Percentiles rank a stretch among this genome's conserved stretches.
These are phyloP conservation scores for Eurois occulta DNA, from an alignment of 2,888 invertebrate genomes.

Conservation along the genomic window DNA sequence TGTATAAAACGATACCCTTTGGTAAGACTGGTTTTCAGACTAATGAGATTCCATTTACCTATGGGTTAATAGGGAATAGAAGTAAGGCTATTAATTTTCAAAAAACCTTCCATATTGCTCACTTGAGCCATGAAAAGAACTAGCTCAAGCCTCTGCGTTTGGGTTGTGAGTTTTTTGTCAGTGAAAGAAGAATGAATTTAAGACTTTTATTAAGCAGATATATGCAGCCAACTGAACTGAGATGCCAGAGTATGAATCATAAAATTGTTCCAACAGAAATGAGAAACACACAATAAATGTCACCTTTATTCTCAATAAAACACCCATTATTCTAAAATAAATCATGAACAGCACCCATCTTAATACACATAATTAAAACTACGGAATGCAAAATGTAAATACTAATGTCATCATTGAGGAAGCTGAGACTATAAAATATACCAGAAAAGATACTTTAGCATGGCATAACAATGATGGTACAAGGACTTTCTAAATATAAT, in stretches of 20 bases:
- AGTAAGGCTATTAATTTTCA: background rate
- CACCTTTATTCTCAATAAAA: slow-evolving; percentile 40
- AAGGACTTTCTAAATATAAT: slow-evolving; percentile 70
- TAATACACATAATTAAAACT: slow-evolving; percentile 52
- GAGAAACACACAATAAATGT: slow-evolving; percentile 13
- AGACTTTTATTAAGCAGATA: background rate
- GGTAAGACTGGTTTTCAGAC: too few relatives aligned
- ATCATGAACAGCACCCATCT: background rate
- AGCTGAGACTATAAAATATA: slow-evolving; percentile 56
- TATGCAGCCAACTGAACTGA: background rate
- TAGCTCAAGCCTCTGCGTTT: background rate
- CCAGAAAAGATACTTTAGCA: slow-evolving; percentile 58
- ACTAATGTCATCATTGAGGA: slow-evolving; percentile 50
- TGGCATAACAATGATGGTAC: slow-evolving; percentile 62
- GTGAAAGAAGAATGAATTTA: background rate
- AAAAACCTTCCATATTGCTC: background rate
- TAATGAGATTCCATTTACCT: background rate
- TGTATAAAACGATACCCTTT: too few relatives aligned
- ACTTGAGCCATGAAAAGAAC: background rate
- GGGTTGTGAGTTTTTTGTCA: background rate
- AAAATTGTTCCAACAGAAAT: slow-evolving; percentile 29
- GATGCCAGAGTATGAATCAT: slow-evolving; percentile 2
- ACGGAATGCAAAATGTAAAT: slow-evolving; percentile 55
- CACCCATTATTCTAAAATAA: slow-evolving; percentile 3
- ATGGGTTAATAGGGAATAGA: background rate